Evolutionary conservation across 2,888 invertebrate genomes (phyloP), one percentile per base, ranked within the genome.

Genomic region (Heliconius ethilla): DNA sequence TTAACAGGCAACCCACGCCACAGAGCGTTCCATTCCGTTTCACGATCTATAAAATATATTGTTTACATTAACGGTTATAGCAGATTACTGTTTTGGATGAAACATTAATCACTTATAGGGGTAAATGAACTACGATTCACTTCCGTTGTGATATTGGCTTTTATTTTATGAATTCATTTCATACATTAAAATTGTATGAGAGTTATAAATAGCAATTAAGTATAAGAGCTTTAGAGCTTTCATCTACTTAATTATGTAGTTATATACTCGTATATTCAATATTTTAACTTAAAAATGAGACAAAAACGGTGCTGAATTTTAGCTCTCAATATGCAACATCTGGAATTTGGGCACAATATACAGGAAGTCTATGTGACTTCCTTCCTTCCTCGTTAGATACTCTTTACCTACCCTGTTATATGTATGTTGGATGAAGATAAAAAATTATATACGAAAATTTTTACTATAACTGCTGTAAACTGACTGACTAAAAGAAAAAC

Each of bases 71-170:
- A 81, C 75, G 70, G 63, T 77, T 62, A 79, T 80, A 79, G 29
- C 79, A 75, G 76, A 70, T 11, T 76, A 66, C 79, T 77, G 79
- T 81, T 81, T 80, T 77, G 73, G 79, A 78, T 76, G 63, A 75
- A 74, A 76, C 81, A 82, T 81, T 78, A 82, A 81, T 82, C 75
- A 81, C 75, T 75, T 76, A 78, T 78, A 72, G 76, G 79, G 79
- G 80, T 81, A 75, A 78, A 80, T 75, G 76, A 79, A 79, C 81
- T 78, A 77, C 77, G 72, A 78, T 78, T 80, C 79, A 77, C 78
- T 81, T 82, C 81, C 81, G 76, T 77, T 76, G 13, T 70, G 77
- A 81, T 80, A 79, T 73, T 79, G 78, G 59, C 27, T 77, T 76
- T 76, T 77, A 78, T 69, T 73, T 67, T 74, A 74, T 66, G 11